These are phyloP conservation scores for Eristalinus sepulchralis DNA, from an alignment of 2,888 invertebrate species.

Conservation along the genomic window DNA sequence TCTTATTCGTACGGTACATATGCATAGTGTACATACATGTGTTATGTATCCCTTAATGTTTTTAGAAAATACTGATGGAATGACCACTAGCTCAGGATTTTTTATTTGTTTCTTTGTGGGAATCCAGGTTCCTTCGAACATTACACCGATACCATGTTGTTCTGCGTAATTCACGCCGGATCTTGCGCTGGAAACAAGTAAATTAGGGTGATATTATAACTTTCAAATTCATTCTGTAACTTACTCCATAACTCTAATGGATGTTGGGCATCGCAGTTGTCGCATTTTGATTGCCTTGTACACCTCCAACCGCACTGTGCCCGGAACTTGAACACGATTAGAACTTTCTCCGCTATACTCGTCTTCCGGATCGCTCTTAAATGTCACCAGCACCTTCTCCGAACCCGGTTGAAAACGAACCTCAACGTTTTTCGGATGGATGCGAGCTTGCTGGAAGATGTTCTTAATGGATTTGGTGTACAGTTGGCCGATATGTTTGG, in stretches of 20 bases:
- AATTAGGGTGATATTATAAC: not conserved
- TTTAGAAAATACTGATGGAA: conserved; percentile 83
- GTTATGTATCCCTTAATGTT: conserved; percentile 81
- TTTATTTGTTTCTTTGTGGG: conserved; percentile 74
- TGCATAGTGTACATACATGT: conserved; percentile 81
- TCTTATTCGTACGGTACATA: not conserved
- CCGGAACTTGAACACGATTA: conserved; percentile 81
- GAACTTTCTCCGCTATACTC: conserved; percentile 70
- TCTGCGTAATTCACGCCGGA: conserved; percentile 82
- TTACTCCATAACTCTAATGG: conserved; percentile 78
- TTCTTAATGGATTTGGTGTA: conserved; percentile 86
- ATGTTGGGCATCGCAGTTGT: conserved; percentile 80
- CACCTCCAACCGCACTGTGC: conserved; percentile 86
- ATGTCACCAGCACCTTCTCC: conserved; percentile 87
- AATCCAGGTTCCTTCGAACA: conserved; percentile 75
- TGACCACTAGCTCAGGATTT: conserved; percentile 83
- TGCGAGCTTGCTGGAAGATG: conserved; percentile 81
- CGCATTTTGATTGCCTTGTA: conserved; percentile 88
- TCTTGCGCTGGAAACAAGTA: conserved; percentile 78
- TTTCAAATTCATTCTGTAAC: conserved; percentile 37
- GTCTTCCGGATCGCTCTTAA: conserved; percentile 81
- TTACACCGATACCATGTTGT: conserved; percentile 75
- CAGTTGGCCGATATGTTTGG: conserved; percentile 86
- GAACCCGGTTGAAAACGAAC: conserved; percentile 80
- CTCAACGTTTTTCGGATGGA: conserved; percentile 79